These are phyloP conservation scores for Chrysolina americana DNA, from an alignment of 2,888 invertebrate species.

Conservation along the genomic window DNA sequence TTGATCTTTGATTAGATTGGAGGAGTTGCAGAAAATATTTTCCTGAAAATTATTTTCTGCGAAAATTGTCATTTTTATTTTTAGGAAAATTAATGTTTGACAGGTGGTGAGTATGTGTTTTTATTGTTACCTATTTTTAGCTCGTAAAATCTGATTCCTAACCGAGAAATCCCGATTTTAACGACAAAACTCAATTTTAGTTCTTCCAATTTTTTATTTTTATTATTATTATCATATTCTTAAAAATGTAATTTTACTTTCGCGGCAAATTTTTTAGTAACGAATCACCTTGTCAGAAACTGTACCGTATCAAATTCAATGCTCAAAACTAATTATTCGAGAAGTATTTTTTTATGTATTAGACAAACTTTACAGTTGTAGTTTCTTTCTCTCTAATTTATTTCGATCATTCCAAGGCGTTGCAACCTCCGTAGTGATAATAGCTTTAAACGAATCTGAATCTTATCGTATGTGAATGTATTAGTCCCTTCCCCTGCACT, in stretches of 20 bases:
- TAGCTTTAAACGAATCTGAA: constrained; percentile 14
- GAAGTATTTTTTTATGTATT: constrained; percentile 18
- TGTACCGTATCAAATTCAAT: neutral
- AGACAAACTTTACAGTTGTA: neutral
- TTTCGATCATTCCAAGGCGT: constrained; percentile 1
- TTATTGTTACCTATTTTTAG: too few species aligned
- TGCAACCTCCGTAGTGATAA: constrained; percentile 8
- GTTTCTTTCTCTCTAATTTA: neutral
- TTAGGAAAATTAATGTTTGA: too few species aligned
- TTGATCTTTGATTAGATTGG: too few species aligned
- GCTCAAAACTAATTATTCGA: constrained; percentile 14
- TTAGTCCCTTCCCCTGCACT: neutral
- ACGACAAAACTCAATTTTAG: neutral
- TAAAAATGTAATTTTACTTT: neutral
- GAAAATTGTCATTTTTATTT: too few species aligned
- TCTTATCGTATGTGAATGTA: constrained; percentile 3
- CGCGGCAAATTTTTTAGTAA: neutral
- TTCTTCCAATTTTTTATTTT: neutral
- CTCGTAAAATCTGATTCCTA: too few species aligned
- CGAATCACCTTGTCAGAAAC: neutral
- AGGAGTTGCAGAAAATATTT: too few species aligned
- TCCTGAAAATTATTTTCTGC: too few species aligned
- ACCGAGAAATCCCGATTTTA: too few species aligned
- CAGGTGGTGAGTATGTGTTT: too few species aligned
- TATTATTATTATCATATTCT: too few species aligned